Base-by-base conservation (phyloP, 2,797 vertebrate species). In the Macropus fuliginosus region DNA sequence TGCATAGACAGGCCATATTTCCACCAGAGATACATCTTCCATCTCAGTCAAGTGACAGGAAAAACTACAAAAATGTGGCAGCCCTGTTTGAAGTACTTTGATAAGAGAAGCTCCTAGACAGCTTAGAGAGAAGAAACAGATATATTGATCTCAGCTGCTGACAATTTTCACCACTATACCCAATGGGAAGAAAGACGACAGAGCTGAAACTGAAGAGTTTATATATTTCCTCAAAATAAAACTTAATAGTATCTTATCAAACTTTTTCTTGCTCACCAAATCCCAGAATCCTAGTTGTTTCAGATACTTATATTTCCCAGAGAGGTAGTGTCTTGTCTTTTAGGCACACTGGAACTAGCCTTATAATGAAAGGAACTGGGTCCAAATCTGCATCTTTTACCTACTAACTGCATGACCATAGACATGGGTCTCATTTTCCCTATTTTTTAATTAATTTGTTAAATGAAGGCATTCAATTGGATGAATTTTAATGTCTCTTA, bases 121-220 rank as follows among this genome's bases (percentile, higher is more conserved):
- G 95, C 87, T 92, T 56, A 90, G 62, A 93, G 96, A 97, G 96
- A 97, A 96, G 96, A 98, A 96, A 97, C 94, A 94, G 97, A 98
- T 97, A 97, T 98, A 98, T 97, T 98, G 98, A 98, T 98, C 96
- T 97, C 96, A 54, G 96, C 91, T 92, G 55, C 96, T 97, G 97
- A 98, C 97, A 98, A 96, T 89, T 95, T 94, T 94, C 55, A 56
- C 56, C 31, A 92, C 90, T 94, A 91, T 56, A 94, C 95, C 92
- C 54, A 18, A 5, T 31, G 56, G 90, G n/a, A 54, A 59, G 54
- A 91, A 93, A 55, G 54, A 66, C 56, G 90, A 52, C 13, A 34
- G 95, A 97, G 54, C 52, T 46, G 14, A 89, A 81, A 54, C 55
- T 55, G 91, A 94, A 94, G 92, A 94, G 93, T 95, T 93, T 94